Evolutionary conservation across 1,140 invertebrate genomes (phyloP).

Genomic region (Zaprionus tsacasi): DNA sequence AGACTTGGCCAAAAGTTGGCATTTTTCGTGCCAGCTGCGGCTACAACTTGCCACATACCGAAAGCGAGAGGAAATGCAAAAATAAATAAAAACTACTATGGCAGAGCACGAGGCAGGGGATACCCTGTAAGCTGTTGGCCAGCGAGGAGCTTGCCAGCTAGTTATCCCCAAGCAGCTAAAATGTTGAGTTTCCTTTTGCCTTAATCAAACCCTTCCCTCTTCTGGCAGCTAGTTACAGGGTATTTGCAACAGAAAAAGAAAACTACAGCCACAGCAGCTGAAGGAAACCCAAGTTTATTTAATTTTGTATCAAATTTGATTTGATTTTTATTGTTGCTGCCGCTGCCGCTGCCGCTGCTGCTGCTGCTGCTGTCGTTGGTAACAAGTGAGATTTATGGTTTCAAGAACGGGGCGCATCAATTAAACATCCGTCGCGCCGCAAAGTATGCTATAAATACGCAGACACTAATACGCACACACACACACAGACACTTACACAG

Average conservation of each 20-base stretch:
- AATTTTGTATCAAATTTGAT: conserved; percentile 79
- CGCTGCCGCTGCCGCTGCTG: background rate
- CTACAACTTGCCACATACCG: conserved; percentile 66
- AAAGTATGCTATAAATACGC: conserved; percentile 32
- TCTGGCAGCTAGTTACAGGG: background rate
- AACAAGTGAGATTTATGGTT: conserved; percentile 56
- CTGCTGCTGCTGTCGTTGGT: conserved; percentile 1
- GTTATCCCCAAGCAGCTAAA: no score
- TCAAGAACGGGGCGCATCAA: conserved; percentile 43
- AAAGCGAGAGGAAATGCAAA: conserved; percentile 34
- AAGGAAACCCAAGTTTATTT: conserved; percentile 68
- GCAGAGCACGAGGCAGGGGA: background rate
- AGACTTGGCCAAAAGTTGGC: conserved; percentile 63
- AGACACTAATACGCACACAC: conserved; percentile 13
- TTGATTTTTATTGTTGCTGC: conserved; percentile 57
- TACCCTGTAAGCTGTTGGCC: conserved; percentile 4
- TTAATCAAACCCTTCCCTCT: background rate
- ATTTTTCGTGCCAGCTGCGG: conserved; percentile 75
- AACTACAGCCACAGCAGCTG: conserved; percentile 35
- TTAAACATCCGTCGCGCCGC: conserved; percentile 39
- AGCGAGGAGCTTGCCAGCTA: no score
- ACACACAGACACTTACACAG: background rate
- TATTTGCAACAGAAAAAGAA: conserved; percentile 17
- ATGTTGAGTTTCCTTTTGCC: background rate
- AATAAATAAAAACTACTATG: conserved; percentile 12